Percentiles rank a stretch among this genome's conserved stretches.
phyloP scores from a whole-genome alignment of 2,888 invertebrate species.

The Drosophila neonasuta region DNA sequence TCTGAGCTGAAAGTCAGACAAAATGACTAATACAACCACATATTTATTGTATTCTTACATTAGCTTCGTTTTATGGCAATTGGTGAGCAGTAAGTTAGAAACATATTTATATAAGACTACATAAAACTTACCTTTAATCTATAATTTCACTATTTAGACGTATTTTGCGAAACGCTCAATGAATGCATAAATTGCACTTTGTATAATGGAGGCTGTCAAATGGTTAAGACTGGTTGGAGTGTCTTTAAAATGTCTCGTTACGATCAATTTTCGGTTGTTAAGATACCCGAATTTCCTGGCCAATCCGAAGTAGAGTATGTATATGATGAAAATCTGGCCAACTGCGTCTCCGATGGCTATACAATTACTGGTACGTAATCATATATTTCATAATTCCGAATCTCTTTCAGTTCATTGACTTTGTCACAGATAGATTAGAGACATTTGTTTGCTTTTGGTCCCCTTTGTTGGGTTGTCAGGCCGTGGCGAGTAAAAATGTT shows the following conservation, averaged over 20 bases:
- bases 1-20: no score
- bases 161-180: neutral
- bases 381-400: neutral
- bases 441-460: slow-evolving; percentile 46
- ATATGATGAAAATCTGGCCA: neutral
- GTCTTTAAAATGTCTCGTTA: neutral
- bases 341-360: slow-evolving; percentile 20
- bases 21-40: no score
- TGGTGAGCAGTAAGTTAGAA: neutral
- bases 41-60: neutral
- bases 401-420: neutral
- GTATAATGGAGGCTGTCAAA: slow-evolving; percentile 6
- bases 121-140: no score
- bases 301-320: neutral
- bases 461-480: slow-evolving; percentile 28
- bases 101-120: no score
- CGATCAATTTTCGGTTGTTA: neutral
- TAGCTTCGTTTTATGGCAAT: neutral
- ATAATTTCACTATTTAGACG: neutral
- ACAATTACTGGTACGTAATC: slow-evolving; percentile 9
- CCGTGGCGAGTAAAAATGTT: neutral
- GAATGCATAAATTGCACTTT: slow-evolving; percentile 28
- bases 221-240: slow-evolving; percentile 4
- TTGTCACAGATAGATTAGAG: slow-evolving; percentile 22
- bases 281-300: neutral